Evolutionary conservation across 2,888 invertebrate species (phyloP), one percentile per base, ranked within the genome.

Genomic region (Meta bourneti): DNA sequence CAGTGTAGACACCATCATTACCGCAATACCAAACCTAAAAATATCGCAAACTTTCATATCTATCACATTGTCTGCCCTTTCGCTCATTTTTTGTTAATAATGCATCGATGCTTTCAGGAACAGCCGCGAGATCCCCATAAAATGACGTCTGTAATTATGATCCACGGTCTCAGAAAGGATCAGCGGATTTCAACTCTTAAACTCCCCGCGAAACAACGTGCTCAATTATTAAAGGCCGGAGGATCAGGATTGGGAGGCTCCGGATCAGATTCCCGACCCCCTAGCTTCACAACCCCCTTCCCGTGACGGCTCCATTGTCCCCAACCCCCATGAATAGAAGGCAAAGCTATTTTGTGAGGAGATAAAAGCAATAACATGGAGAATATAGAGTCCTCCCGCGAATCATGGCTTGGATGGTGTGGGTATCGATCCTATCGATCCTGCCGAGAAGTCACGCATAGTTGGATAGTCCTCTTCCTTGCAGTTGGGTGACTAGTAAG

Each of bases 351-450:
- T 90, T 85, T 90, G 90, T 75, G 82, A 72, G 52, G 90, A 85
- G 90, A 90, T 90, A 85, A 90, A 85, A 90, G 90, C 90, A 90
- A 85, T 90, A 90, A 90, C 85, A 90, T 72, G 90, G 90, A 54
- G 90, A 72, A 79, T 84, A 90, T 90, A 80, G 90, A 90, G 90
- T 85, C 80, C 74, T 83, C 83, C 11, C 51, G 71, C 79, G 54
- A 34, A 34, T 34, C 34, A 34, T 34, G 34, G 34, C 34, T 34
- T 34, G 78, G 77, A 84, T 75, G 52, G 82, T 20, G 34, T 48
- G 54, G 34, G 81, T 51, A 90, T 90, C 90, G 90, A 90, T 90
- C 72, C 77, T 13, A 89, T 89, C 89, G 89, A 89, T 89, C 89
- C 89, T 19, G 48, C 80, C 72, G 51, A 79, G 79, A 87, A 87